phyloP scores from a whole-genome alignment of 2,888 invertebrate genomes.

The Desoria tigrina region DNA sequence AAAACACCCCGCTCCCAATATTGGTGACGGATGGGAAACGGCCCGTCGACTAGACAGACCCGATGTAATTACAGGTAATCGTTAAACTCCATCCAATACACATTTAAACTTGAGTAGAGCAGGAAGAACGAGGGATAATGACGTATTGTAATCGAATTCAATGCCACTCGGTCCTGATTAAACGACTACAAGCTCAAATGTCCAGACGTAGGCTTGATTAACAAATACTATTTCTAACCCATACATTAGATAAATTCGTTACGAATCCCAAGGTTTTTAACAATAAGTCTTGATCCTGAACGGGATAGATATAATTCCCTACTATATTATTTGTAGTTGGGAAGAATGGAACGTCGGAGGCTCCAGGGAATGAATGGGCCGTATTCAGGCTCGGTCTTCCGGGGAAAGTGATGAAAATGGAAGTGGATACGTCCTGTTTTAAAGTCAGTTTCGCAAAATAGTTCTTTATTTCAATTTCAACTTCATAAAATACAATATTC shows the following conservation, averaged over 20 bases:
- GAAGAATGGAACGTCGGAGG: conserved; percentile 63
- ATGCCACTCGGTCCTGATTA: too few species aligned
- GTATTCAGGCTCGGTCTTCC: conserved; percentile 64
- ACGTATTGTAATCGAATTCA: too few species aligned
- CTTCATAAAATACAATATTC: neutral
- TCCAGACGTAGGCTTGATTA: too few species aligned
- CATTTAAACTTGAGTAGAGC: too few species aligned
- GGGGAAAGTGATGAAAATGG: conserved; percentile 61
- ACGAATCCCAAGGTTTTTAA: too few species aligned
- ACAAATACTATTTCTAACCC: too few species aligned
- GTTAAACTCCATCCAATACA: too few species aligned
- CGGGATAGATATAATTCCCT: too few species aligned
- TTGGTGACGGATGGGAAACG: conserved; percentile 70
- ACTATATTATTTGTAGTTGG: conserved; percentile 51
- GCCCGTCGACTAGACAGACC: conserved; percentile 66
- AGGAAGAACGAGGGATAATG: too few species aligned
- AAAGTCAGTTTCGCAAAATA: conserved; percentile 59
- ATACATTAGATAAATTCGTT: too few species aligned
- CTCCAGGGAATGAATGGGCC: conserved; percentile 67
- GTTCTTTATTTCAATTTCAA: neutral
- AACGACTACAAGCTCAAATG: too few species aligned
- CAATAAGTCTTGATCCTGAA: too few species aligned
- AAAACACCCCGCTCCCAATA: conserved; percentile 60
- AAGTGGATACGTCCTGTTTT: conserved; percentile 66
- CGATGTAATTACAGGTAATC: conserved; percentile 59